A percentile compares a stretch with the other conserved stretches of the same genome.
Evolutionary conservation across 2,797 vertebrate genomes (phyloP).

Genomic region (Muraenolepis orangiensis): DNA sequence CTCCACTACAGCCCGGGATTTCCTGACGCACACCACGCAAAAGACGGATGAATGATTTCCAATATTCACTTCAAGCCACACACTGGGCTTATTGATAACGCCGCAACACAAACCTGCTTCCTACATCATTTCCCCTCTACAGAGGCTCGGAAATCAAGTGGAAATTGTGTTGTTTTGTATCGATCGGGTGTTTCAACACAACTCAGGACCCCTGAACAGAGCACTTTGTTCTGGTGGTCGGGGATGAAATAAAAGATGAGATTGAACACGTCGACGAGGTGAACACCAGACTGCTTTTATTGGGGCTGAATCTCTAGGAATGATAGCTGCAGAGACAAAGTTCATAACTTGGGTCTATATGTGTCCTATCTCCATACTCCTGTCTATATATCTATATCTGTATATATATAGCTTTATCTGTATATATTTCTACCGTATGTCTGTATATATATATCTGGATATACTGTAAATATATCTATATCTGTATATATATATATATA

Average conservation of each 20-base stretch:
- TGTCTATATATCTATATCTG: too few species aligned
- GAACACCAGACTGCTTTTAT: neutral
- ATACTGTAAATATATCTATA: too few species aligned
- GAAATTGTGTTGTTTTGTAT: neutral
- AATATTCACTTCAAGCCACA: neutral
- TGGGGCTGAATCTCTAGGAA: neutral
- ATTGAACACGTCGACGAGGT: neutral
- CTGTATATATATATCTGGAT: too few species aligned
- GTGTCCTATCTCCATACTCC: too few species aligned
- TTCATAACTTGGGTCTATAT: neutral
- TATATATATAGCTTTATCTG: too few species aligned
- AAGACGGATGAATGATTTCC: neutral
- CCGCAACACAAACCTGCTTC: neutral
- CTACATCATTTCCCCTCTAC: neutral
- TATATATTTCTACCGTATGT: too few species aligned
- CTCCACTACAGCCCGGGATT: neutral
- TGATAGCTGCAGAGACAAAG: neutral
- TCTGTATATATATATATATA: too few species aligned
- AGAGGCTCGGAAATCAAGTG: neutral
- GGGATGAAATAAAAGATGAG: neutral
- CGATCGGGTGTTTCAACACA: neutral
- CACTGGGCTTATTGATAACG: neutral
- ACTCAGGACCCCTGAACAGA: neutral
- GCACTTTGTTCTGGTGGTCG: neutral
- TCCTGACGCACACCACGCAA: neutral